Percentiles rank a stretch among this genome's conserved stretches.
Conservation (phyloP, 2,797 vertebrate genomes). For the Australoheros facetus region DNA sequence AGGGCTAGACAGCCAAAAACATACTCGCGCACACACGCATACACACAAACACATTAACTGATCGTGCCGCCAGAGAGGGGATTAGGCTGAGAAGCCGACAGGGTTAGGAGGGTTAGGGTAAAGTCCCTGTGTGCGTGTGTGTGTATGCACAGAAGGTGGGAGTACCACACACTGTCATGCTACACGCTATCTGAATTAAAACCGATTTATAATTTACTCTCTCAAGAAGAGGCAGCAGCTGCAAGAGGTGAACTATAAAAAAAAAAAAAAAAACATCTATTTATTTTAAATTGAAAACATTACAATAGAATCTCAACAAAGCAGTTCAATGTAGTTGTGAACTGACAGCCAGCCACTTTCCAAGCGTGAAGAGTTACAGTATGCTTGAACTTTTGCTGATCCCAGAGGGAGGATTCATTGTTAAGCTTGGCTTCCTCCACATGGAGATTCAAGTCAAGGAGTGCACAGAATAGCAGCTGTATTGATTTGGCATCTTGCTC, state of each 20-base stretch:
- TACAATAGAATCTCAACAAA: not conserved
- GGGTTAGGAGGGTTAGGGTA: constrained; percentile 67
- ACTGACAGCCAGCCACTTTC: constrained; percentile 6
- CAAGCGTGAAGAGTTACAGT: not conserved
- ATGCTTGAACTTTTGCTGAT: constrained; percentile 56
- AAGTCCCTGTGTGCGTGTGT: constrained; percentile 45
- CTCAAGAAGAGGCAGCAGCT: constrained; percentile 49
- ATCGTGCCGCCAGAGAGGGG: constrained; percentile 73
- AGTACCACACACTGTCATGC: constrained; percentile 42
- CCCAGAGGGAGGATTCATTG: constrained; percentile 48
- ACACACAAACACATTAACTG: constrained; percentile 65
- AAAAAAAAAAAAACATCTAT: not conserved
- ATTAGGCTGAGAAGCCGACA: constrained; percentile 73
- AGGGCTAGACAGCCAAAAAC: constrained; percentile 66
- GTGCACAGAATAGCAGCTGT: constrained; percentile 43
- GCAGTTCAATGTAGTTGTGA: not conserved
- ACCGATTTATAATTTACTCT: constrained; percentile 64
- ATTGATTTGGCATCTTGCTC: constrained; percentile 44
- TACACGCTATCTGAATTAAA: constrained; percentile 63
- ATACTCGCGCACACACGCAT: constrained; percentile 20
- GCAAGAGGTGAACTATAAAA: constrained; percentile 19
- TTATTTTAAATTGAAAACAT: not conserved
- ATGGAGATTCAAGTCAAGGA: constrained; percentile 42
- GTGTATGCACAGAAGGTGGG: constrained; percentile 14
- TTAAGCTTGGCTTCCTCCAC: constrained; percentile 42